Conservation (phyloP, 2,888 invertebrate species). For the Pterostichus niger region DNA sequence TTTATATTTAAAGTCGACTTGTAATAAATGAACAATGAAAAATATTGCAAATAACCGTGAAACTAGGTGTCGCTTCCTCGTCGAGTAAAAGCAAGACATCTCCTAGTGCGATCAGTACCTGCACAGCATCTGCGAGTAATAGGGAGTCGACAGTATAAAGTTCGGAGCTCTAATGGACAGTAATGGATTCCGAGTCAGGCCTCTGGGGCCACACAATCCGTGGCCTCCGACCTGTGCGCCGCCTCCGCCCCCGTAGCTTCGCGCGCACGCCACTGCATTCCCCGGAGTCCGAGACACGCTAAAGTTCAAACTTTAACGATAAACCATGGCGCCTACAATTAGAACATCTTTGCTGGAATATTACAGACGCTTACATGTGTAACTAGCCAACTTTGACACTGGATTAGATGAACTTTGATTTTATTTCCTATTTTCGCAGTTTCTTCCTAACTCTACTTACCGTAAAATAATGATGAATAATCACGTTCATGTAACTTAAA, state of each 20-base stretch:
- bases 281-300: conserved; percentile 52
- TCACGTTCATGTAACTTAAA: too few species aligned
- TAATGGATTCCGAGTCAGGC: conserved; percentile 61
- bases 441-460: background rate
- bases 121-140: conserved; percentile 34
- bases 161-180: conserved; percentile 56
- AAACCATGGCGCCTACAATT: conserved; percentile 52
- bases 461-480: too few species aligned
- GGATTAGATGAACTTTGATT: conserved; percentile 11
- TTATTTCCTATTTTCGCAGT: background rate
- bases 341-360: conserved; percentile 54
- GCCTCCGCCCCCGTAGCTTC: background rate
- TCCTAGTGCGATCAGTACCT: conserved; percentile 9
- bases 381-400: conserved; percentile 31
- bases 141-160: conserved; percentile 12
- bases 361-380: conserved; percentile 46
- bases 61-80: too few species aligned
- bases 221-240: conserved; percentile 18
- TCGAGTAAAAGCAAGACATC: background rate
- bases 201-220: conserved; percentile 62
- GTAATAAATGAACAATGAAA: too few species aligned
- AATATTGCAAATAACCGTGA: too few species aligned
- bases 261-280: conserved; percentile 21
- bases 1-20: too few species aligned
- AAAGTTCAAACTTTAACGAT: conserved; percentile 60